Conservation (phyloP, 2,888 invertebrate species). For the Drosophila meridiana region DNA sequence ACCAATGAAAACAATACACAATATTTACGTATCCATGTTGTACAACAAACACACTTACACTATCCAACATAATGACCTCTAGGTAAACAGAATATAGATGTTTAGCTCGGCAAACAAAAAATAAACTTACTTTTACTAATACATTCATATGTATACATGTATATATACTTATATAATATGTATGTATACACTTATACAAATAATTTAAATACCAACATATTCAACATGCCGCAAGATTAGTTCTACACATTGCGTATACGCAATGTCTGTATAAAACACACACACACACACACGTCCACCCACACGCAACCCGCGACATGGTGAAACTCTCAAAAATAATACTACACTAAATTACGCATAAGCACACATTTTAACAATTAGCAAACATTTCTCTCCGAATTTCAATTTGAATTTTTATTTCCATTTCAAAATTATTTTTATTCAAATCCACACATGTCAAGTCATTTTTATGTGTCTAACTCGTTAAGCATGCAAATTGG, state of each 20-base stretch:
- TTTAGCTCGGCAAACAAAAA: constrained; percentile 37
- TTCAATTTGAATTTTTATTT: constrained; percentile 45
- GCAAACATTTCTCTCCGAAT: constrained; percentile 51
- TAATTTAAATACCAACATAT: constrained; percentile 26
- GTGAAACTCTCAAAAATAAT: constrained; percentile 49
- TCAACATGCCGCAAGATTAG: constrained; percentile 60
- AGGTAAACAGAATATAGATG: constrained; percentile 54
- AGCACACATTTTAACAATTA: constrained; percentile 49
- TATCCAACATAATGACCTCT: constrained; percentile 35
- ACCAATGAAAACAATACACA: constrained; percentile 37
- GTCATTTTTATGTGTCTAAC: constrained; percentile 29
- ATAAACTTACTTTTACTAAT: constrained; percentile 34
- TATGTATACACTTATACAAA: neutral
- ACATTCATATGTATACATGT: constrained; percentile 21
- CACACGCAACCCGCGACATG: constrained; percentile 34
- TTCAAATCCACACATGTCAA: constrained; percentile 38
- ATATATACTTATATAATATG: neutral
- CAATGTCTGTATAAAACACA: constrained; percentile 9
- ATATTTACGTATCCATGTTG: constrained; percentile 46
- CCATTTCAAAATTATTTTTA: constrained; percentile 36
- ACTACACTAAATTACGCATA: constrained; percentile 55
- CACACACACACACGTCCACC: neutral
- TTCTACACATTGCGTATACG: constrained; percentile 39
- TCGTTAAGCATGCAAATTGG: constrained; percentile 18
- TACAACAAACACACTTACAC: constrained; percentile 30